Evolutionary conservation across 2,797 vertebrate genomes (phyloP).

Genomic region (Carcharodon carcharias): DNA sequence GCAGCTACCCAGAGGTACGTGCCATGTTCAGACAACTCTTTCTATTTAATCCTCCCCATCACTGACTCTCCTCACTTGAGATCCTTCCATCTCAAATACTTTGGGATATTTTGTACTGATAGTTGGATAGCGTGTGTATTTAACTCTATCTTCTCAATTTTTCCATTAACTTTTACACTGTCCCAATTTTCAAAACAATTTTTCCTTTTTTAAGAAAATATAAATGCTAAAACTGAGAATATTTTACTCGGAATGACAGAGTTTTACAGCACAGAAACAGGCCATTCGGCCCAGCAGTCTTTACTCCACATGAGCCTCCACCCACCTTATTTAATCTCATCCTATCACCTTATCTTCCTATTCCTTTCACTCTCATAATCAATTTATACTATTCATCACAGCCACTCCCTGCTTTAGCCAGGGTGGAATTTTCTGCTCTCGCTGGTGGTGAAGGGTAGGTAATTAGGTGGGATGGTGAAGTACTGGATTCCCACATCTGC

Average conservation of each 20-base stretch:
- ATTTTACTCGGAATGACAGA: neutral
- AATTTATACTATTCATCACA: neutral
- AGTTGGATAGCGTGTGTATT: neutral
- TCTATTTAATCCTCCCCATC: neutral
- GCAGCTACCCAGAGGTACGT: constrained; percentile 78
- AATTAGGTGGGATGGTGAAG: no score
- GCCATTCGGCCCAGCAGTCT: neutral
- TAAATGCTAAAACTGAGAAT: neutral
- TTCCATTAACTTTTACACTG: neutral
- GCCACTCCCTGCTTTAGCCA: neutral
- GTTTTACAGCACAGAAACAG: neutral
- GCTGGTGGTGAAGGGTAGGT: no score
- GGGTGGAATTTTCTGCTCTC: no score
- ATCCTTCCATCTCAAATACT: neutral
- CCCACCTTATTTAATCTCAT: neutral
- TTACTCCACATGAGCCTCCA: neutral
- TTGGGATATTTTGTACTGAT: neutral
- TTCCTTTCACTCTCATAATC: neutral
- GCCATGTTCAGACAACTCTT: neutral
- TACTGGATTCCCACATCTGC: no score
- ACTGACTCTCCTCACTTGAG: neutral
- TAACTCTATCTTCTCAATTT: neutral
- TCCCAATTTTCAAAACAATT: neutral
- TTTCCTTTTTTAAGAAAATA: neutral
- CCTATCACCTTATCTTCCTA: neutral